Conservation (phyloP, 2,888 invertebrate genomes). For the Tetragonula carbonaria region DNA sequence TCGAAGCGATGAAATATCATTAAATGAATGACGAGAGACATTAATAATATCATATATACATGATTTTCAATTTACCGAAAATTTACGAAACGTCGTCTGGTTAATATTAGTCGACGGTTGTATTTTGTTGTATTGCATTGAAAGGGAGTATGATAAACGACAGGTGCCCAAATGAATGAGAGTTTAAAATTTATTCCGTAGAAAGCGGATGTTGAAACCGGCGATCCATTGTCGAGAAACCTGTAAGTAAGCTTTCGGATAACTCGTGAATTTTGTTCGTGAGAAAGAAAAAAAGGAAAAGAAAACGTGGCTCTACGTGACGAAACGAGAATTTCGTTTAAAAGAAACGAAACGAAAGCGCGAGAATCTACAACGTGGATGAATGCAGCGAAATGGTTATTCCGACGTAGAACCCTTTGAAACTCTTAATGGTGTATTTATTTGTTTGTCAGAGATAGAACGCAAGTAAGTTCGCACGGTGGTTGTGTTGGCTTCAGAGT, state of each 20-base stretch:
- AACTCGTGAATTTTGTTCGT: not conserved
- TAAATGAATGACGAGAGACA: no score
- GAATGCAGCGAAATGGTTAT: not conserved
- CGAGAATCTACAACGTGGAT: not conserved
- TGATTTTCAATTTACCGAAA: not conserved
- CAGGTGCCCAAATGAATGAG: conserved; percentile 15
- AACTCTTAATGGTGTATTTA: not conserved
- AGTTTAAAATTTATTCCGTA: conserved; percentile 28
- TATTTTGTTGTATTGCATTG: not conserved
- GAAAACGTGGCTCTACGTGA: not conserved
- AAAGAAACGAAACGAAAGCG: not conserved
- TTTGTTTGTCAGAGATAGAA: not conserved
- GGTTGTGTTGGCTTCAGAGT: not conserved
- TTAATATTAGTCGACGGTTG: conserved; percentile 31
- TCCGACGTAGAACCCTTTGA: not conserved
- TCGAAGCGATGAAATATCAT: not conserved
- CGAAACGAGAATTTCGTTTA: not conserved
- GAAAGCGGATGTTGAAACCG: conserved; percentile 14
- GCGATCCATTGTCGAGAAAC: conserved; percentile 16
- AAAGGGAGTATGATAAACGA: not conserved
- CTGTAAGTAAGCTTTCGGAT: not conserved
- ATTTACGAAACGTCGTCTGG: conserved; percentile 1
- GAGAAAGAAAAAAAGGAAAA: not conserved
- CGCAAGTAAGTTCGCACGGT: not conserved
- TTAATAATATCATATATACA: not conserved